Percentiles rank a stretch among this genome's conserved stretches.
Conservation (phyloP, 2,888 invertebrate species). For the Polia nebulosa region DNA sequence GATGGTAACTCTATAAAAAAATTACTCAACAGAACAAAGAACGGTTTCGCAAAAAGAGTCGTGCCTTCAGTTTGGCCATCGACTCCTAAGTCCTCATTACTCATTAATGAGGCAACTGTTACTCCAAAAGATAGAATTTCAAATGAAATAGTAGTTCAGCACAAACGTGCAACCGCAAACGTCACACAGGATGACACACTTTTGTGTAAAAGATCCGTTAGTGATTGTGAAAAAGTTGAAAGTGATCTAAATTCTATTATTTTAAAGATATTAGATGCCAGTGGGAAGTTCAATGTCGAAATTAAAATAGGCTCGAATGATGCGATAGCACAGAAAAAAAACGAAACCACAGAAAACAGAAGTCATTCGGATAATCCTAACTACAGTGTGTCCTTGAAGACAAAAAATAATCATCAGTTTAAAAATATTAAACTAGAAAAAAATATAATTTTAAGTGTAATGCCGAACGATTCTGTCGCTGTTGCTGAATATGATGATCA, state of each 20-base stretch:
- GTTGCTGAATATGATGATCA: conserved; percentile 53
- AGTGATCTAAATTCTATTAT: conserved; percentile 62
- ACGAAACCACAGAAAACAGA: conserved; percentile 27
- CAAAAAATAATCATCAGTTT: conserved; percentile 16
- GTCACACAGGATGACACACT: neutral
- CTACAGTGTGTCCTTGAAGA: conserved; percentile 24
- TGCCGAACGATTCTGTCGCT: conserved; percentile 68
- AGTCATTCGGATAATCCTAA: conserved; percentile 15
- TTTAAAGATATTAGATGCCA: conserved; percentile 73
- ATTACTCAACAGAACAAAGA: neutral
- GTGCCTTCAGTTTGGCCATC: conserved; percentile 27
- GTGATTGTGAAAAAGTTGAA: conserved; percentile 68
- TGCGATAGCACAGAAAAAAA: conserved; percentile 26
- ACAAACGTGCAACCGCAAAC: neutral
- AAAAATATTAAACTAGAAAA: conserved; percentile 35
- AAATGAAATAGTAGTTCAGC: neutral
- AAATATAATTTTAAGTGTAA: conserved; percentile 66
- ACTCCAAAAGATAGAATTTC: neutral
- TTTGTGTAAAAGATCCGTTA: conserved; percentile 69
- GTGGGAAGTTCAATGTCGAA: conserved; percentile 71
- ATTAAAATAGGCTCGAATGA: conserved; percentile 71
- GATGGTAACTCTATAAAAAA: neutral
- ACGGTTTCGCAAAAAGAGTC: conserved; percentile 8
- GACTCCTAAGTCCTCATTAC: neutral
- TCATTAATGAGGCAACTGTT: neutral